Percentiles rank a stretch among this genome's conserved stretches.
phyloP scores from a whole-genome alignment of 2,797 vertebrate genomes.

The Rachycentron canadum region DNA sequence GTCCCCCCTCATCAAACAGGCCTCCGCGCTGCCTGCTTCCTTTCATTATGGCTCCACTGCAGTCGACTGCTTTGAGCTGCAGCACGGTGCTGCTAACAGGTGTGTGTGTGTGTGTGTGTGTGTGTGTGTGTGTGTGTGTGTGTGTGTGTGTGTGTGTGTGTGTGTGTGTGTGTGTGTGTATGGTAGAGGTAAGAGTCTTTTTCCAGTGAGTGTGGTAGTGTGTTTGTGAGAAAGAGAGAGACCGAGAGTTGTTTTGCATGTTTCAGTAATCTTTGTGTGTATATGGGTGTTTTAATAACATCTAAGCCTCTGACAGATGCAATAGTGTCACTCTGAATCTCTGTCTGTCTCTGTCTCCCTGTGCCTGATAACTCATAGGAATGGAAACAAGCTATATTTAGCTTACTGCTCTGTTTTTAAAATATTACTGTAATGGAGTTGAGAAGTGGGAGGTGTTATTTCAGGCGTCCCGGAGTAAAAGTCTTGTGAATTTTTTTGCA shows the following conservation, averaged over 20 bases:
- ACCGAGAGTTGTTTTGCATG: not conserved
- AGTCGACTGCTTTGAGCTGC: slow-evolving; percentile 12
- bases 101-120: slow-evolving; percentile 44
- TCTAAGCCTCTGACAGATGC: slow-evolving; percentile 43
- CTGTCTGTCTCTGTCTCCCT: not conserved
- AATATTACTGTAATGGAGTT: slow-evolving; percentile 19
- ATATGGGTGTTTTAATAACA: slow-evolving; percentile 13
- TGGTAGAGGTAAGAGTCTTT: not conserved
- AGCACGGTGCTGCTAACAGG: slow-evolving; percentile 26
- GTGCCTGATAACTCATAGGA: slow-evolving; percentile 1
- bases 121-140: slow-evolving; percentile 23
- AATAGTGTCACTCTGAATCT: slow-evolving; percentile 27
- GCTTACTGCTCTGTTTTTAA: slow-evolving; percentile 16
- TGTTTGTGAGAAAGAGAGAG: not conserved
- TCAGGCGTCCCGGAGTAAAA: slow-evolving; percentile 5
- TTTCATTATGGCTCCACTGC: slow-evolving; percentile 48
- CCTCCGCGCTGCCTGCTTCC: slow-evolving; percentile 48
- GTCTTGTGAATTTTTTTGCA: not conserved
- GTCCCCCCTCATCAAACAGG: slow-evolving; percentile 57
- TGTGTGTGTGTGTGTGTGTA: slow-evolving; percentile 33
- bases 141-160: slow-evolving; percentile 49
- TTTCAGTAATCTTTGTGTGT: not conserved
- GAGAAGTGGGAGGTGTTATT: slow-evolving; percentile 16
- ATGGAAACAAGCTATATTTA: slow-evolving; percentile 17
- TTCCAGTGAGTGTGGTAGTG: not conserved